phyloP scores from a whole-genome alignment of 2,888 invertebrate genomes.

The Plagodis dolabraria region DNA sequence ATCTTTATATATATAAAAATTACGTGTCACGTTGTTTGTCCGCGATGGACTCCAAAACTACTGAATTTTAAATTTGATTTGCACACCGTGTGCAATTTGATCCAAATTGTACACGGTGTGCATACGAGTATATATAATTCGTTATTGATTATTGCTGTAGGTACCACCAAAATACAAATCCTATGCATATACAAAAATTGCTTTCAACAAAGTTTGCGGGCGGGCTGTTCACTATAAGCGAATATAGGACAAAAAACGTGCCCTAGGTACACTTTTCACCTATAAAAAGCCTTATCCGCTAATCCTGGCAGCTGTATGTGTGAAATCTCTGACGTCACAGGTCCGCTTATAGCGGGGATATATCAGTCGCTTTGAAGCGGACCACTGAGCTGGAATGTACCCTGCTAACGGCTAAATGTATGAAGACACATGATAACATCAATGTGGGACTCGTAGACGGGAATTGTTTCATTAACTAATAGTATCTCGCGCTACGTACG shows the following conservation, averaged over 20 bases:
- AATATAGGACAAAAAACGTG: too few species aligned
- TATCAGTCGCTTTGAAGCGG: conserved; percentile 59
- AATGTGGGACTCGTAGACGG: conserved; percentile 38
- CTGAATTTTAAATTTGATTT: too few species aligned
- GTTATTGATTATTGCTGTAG: too few species aligned
- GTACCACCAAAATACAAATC: too few species aligned
- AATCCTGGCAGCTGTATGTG: conserved; percentile 18
- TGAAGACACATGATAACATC: conserved; percentile 49
- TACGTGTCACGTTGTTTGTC: too few species aligned
- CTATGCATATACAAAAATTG: too few species aligned
- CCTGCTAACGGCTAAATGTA: conserved; percentile 43
- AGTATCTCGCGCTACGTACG: not conserved
- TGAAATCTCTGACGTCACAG: conserved; percentile 46
- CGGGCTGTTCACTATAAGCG: not conserved
- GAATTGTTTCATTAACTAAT: conserved; percentile 21
- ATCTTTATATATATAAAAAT: too few species aligned
- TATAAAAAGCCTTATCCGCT: conserved; percentile 4
- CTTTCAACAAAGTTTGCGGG: too few species aligned
- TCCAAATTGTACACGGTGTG: too few species aligned
- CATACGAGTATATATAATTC: too few species aligned
- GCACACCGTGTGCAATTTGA: too few species aligned
- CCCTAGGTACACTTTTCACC: not conserved
- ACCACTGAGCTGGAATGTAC: conserved; percentile 53
- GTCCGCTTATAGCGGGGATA: conserved; percentile 49
- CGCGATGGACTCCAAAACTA: too few species aligned